Percentiles rank a stretch among this genome's conserved stretches.
Evolutionary conservation across 2,797 vertebrate species (phyloP).

Genomic region (Pampus argenteus): DNA sequence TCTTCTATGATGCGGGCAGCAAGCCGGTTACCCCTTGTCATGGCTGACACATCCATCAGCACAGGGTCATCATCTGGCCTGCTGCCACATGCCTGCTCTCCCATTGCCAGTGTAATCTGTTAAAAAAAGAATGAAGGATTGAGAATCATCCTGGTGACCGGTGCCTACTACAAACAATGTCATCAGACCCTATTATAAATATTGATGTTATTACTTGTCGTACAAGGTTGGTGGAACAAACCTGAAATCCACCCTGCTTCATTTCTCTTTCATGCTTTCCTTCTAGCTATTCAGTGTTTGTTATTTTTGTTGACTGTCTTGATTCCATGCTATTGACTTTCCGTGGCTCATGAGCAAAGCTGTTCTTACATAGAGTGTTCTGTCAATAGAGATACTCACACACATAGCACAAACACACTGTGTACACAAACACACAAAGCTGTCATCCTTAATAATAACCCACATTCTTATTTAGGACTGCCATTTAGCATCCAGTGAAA

Average conservation of each 20-base stretch:
- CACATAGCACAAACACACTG: constrained; percentile 42
- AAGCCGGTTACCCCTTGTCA: constrained; percentile 62
- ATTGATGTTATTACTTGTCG: constrained; percentile 50
- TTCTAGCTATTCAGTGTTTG: constrained; percentile 14
- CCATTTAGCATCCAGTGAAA: constrained; percentile 57
- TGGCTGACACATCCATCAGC: constrained; percentile 78
- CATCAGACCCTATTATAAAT: constrained; percentile 56
- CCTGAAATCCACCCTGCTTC: constrained; percentile 35
- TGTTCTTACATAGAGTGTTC: constrained; percentile 37
- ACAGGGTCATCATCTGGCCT: constrained; percentile 75
- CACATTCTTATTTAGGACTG: constrained; percentile 44
- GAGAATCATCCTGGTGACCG: constrained; percentile 45
- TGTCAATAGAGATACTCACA: constrained; percentile 51
- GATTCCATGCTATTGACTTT: constrained; percentile 61
- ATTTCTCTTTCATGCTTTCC: constrained; percentile 16
- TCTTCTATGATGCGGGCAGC: constrained; percentile 48
- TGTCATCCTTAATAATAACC: constrained; percentile 53
- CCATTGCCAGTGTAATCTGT: constrained; percentile 71
- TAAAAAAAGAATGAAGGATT: constrained; percentile 69
- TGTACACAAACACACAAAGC: constrained; percentile 47
- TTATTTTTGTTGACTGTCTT: constrained; percentile 54
- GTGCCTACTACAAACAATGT: constrained; percentile 62
- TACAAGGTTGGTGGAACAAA: constrained; percentile 23
- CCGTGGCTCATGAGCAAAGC: constrained; percentile 24
- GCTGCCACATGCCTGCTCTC: constrained; percentile 71